A percentile compares a stretch with the other conserved stretches of the same genome.
Evolutionary conservation across 2,797 vertebrate species (phyloP).

Genomic region (Orientallactaga sibirica): DNA sequence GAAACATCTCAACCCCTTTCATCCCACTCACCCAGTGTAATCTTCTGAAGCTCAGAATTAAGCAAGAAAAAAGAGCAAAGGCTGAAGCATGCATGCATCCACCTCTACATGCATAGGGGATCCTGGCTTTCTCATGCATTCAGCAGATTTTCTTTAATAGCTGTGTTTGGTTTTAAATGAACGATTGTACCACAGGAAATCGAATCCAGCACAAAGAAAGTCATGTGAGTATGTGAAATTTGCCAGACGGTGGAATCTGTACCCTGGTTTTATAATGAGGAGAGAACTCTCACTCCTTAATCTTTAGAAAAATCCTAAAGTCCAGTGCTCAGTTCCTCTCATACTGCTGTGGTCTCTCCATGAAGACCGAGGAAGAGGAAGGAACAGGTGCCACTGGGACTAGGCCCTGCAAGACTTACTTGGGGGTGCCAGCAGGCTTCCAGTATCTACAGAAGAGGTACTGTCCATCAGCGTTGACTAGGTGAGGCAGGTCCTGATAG

Average conservation of each 20-base stretch:
- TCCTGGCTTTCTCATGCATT: constrained; percentile 35
- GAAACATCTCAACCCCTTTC: constrained; percentile 45
- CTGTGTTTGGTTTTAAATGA: constrained; percentile 64
- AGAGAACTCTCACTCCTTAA: constrained; percentile 59
- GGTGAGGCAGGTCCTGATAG: constrained; percentile 92
- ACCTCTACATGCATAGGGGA: not conserved
- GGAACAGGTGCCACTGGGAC: not conserved
- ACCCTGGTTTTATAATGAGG: constrained; percentile 43
- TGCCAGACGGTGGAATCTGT: constrained; percentile 45
- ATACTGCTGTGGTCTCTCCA: not conserved
- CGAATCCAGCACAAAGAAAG: constrained; percentile 46
- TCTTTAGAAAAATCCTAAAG: not conserved
- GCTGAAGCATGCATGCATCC: not conserved
- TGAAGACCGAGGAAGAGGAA: not conserved
- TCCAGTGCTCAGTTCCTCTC: not conserved
- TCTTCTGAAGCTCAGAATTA: constrained; percentile 22
- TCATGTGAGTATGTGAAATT: constrained; percentile 62
- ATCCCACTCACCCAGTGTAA: not conserved
- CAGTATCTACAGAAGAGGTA: constrained; percentile 98
- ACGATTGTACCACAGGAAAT: constrained; percentile 52
- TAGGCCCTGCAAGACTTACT: constrained; percentile 88
- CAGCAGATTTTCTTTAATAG: not conserved
- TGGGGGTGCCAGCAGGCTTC: constrained; percentile 92
- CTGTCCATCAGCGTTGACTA: constrained; percentile 95
- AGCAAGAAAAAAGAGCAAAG: constrained; percentile 59